These are phyloP conservation scores for Proterorhinus semilunaris DNA, from an alignment of 2,113 vertebrate species.

Conservation along the genomic window DNA sequence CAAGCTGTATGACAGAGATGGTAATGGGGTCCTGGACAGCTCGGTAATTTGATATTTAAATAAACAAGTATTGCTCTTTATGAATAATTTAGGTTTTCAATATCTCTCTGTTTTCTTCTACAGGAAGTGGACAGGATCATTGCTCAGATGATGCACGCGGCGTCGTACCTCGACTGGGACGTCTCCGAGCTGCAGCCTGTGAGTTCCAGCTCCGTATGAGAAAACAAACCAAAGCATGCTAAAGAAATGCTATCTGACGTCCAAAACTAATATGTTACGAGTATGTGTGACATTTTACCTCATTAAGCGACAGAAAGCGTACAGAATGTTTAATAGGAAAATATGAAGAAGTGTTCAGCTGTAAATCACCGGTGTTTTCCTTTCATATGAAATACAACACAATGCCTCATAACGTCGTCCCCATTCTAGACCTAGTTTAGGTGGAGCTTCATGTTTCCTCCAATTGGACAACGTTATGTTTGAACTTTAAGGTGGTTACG, in stretches of 20 bases:
- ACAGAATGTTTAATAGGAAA: too few species aligned
- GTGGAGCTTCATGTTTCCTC: too few species aligned
- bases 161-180: conserved; percentile 89
- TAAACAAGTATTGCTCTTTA: not conserved
- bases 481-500: too few species aligned
- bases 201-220: conserved; percentile 44
- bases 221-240: not conserved
- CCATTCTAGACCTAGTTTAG: too few species aligned
- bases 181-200: conserved; percentile 88
- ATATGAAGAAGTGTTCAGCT: too few species aligned
- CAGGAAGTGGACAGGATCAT: conserved; percentile 91
- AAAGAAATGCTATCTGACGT: not conserved
- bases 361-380: too few species aligned
- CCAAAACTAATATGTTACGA: too few species aligned
- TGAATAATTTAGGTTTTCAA: not conserved
- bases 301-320: too few species aligned
- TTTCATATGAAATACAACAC: too few species aligned
- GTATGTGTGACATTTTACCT: too few species aligned
- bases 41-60: conserved; percentile 77
- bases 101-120: conserved; percentile 1
- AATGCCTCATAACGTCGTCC: too few species aligned
- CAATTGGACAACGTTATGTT: too few species aligned
- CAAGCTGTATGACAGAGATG: conserved; percentile 87
- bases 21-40: conserved; percentile 88
- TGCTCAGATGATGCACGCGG: conserved; percentile 89